phyloP scores from a whole-genome alignment of 2,113 vertebrate species.

The Thalassarche chlororhynchos region DNA sequence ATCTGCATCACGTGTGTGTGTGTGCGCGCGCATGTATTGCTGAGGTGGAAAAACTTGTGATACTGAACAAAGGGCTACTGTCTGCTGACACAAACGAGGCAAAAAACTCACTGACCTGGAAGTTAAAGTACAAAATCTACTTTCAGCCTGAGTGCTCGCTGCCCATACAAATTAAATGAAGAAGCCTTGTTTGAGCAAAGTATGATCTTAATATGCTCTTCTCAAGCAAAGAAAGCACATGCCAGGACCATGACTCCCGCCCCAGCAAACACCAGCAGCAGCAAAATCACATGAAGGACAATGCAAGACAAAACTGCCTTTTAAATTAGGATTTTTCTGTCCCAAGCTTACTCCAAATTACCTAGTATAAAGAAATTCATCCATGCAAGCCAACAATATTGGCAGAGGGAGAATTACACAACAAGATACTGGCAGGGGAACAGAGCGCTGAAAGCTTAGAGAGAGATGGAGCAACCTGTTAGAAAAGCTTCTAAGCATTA shows the following conservation, averaged over 20 bases:
- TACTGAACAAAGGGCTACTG: conserved; percentile 4
- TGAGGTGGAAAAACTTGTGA: background rate
- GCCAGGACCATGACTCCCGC: background rate
- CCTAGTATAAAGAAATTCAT: background rate
- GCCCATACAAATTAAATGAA: background rate
- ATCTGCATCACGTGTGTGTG: background rate
- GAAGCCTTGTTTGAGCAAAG: background rate
- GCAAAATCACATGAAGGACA: background rate
- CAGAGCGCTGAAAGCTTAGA: background rate
- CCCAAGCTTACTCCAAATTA: background rate
- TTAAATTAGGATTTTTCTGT: background rate
- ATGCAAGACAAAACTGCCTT: background rate
- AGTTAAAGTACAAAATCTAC: background rate
- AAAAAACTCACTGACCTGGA: conserved; percentile 21
- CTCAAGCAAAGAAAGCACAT: background rate
- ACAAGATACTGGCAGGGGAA: background rate
- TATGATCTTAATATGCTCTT: background rate
- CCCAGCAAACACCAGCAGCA: background rate
- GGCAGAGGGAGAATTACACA: background rate
- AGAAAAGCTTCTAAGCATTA: background rate
- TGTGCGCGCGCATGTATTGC: accelerated
- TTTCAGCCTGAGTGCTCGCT: background rate
- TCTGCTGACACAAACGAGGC: background rate
- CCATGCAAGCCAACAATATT: background rate
- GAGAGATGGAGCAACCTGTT: background rate